These are phyloP conservation scores for Ptilonorhynchus violaceus DNA, from an alignment of 2,113 vertebrate genomes.

Conservation along the genomic window DNA sequence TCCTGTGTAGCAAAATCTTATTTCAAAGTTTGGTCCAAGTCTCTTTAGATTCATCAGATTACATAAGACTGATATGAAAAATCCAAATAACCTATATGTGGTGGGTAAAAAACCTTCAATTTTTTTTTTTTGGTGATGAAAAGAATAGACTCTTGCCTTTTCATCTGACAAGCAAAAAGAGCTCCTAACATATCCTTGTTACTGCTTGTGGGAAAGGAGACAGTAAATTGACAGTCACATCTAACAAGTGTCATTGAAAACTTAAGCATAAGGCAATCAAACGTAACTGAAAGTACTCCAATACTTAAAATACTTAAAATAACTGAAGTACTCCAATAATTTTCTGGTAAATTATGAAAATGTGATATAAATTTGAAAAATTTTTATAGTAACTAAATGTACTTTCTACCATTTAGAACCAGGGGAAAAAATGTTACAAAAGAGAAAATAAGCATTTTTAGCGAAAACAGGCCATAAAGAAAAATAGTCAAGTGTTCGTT, in stretches of 20 bases:
- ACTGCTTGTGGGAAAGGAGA: neutral
- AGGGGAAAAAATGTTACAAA: neutral
- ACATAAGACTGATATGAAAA: neutral
- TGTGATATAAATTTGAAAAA: neutral
- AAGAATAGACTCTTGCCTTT: neutral
- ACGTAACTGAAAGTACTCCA: neutral
- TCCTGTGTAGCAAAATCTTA: neutral
- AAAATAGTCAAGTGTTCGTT: neutral
- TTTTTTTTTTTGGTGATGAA: neutral
- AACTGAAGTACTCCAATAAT: neutral
- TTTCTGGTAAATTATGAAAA: neutral
- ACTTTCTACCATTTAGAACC: neutral
- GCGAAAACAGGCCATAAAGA: neutral
- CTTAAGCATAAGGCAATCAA: neutral
- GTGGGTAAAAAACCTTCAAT: neutral
- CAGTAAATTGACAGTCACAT: neutral
- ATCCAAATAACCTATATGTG: fast-evolving
- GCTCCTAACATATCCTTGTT: neutral
- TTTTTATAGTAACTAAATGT: neutral
- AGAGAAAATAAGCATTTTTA: neutral
- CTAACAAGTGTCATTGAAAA: neutral
- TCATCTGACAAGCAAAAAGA: neutral
- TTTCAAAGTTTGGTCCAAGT: neutral
- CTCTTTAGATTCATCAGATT: neutral
- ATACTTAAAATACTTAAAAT: neutral